phyloP scores from a whole-genome alignment of 2,797 vertebrate species.

The Falco rusticolus region DNA sequence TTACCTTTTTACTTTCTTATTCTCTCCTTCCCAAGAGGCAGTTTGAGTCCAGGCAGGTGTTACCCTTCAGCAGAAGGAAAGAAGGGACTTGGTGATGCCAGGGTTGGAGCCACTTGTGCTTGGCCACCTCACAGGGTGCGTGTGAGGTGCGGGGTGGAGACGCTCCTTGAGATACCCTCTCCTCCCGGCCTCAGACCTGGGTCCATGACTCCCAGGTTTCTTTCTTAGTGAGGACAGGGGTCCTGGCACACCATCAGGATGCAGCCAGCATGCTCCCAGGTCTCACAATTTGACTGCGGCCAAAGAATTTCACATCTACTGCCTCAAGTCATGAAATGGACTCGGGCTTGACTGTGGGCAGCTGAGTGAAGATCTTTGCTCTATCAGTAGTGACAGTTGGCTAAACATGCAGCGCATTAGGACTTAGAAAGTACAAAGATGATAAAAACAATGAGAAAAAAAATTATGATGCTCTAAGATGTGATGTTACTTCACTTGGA shows the following conservation, averaged over 20 bases:
- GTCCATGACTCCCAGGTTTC: background rate
- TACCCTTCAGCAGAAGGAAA: background rate
- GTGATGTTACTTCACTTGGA: background rate
- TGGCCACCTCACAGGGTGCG: background rate
- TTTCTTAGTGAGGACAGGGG: background rate
- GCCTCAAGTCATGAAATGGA: background rate
- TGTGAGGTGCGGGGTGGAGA: background rate
- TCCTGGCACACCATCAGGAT: background rate
- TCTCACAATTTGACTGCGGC: background rate
- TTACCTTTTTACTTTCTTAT: background rate
- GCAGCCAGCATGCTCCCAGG: background rate
- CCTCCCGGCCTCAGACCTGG: background rate
- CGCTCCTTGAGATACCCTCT: background rate
- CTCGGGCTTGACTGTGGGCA: background rate
- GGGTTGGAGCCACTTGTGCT: rapidly evolving
- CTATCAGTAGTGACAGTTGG: background rate
- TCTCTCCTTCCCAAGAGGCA: background rate
- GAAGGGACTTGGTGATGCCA: rapidly evolving
- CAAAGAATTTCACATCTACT: background rate
- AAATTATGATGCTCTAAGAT: background rate
- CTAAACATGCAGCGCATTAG: background rate
- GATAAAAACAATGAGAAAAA: background rate
- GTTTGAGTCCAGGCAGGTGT: background rate
- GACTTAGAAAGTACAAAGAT: background rate
- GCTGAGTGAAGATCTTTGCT: background rate